Evolutionary conservation across 2,797 vertebrate genomes (phyloP).

Genomic region (Falco concolor): DNA sequence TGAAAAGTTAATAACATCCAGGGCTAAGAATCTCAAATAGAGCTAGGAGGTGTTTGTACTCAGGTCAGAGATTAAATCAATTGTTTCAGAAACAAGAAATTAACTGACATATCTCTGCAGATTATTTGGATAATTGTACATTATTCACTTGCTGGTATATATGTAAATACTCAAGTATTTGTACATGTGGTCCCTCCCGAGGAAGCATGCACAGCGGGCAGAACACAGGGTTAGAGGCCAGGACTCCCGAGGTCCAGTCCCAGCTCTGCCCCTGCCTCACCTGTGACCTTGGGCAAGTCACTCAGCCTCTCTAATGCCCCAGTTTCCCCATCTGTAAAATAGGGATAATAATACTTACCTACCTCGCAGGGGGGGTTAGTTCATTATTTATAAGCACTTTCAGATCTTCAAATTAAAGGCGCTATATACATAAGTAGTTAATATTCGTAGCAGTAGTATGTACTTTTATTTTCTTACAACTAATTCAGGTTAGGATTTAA

Average conservation of each 20-base stretch:
- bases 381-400: slow-evolving; percentile 52
- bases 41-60: not conserved
- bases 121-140: not conserved
- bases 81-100: not conserved
- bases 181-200: not conserved
- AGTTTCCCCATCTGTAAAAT: slow-evolving; percentile 68
- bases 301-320: slow-evolving; percentile 26
- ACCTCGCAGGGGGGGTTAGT: slow-evolving; percentile 59
- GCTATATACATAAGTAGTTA: slow-evolving; percentile 19
- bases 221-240: not conserved
- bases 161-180: not conserved
- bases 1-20: not conserved
- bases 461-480: slow-evolving; percentile 32
- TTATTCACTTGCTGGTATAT: not conserved
- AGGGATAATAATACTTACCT: slow-evolving; percentile 60
- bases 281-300: slow-evolving; percentile 63
- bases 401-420: slow-evolving; percentile 34
- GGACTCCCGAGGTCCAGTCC: not conserved
- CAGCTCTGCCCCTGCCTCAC: slow-evolving; percentile 15
- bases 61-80: slow-evolving; percentile 8
- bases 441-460: not conserved
- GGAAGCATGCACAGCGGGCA: not conserved
- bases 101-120: not conserved
- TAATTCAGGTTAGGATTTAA: slow-evolving; percentile 31
- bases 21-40: not conserved